Evolutionary conservation across 2,797 vertebrate species (phyloP), one percentile per base, ranked within the genome.

Genomic region (Liasis olivaceus): DNA sequence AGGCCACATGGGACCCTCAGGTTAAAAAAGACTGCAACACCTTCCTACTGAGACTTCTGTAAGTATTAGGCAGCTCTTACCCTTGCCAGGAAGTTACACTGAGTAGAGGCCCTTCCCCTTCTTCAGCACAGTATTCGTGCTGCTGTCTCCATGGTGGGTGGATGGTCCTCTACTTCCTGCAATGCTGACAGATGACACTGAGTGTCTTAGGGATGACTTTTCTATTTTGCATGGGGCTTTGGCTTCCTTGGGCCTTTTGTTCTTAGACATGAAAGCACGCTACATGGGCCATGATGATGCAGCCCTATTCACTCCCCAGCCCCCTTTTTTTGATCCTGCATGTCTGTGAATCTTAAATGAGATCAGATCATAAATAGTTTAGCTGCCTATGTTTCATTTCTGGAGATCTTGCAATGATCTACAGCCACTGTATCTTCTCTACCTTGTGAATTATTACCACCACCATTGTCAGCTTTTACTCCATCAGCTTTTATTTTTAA

Each of bases 401-500:
- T 91, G 47, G n/a, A 84, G 51, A 84, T 59, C 36, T 20, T 88
- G 59, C 17, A 47, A 20, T 64, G 6, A 13, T 31, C 1, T 0
- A 13, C n/a, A 12, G 2, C 66, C 87, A 72, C 86, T 36, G 17
- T 13, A 0, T 91, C 86, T 88, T 95, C 93, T 36, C 5, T 69
- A 0, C 0, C 92, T 93, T 86, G 84, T 72, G 72, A 36, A 89
- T 92, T 94, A 89, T 91, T 93, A 90, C 91, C 90, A 87, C 89
- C 88, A 85, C 36, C 20, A 6, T 86, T 64, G 59, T 60, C 90
- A 93, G 92, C 66, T 89, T 95, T 92, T 89, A 90, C 93, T 84
- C 89, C 2, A 36, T 95, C 94, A 90, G 42, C 85, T 94, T 94
- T 96, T 95, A 95, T 88, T 22, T 36, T 72, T 36, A n/a, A 14